Percentiles rank a stretch among this genome's conserved stretches.
Conservation (phyloP, 2,797 vertebrate species). For the Antrozous pallidus region DNA sequence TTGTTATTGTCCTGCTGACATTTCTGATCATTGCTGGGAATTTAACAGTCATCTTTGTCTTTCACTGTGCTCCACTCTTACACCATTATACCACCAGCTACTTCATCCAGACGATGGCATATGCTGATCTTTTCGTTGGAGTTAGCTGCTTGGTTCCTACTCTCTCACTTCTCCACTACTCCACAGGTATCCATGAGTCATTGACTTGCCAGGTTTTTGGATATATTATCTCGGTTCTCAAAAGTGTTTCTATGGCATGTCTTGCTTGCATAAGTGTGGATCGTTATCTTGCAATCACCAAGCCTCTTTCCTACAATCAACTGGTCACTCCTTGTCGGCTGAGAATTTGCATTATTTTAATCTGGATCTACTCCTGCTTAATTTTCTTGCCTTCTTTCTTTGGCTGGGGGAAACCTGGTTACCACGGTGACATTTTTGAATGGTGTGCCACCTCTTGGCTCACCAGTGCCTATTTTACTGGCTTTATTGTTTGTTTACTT, state of each 20-base stretch:
- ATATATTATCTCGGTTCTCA: slow-evolving; percentile 97
- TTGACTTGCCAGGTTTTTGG: slow-evolving; percentile 97
- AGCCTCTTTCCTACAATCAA: slow-evolving; percentile 97
- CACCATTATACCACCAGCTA: slow-evolving; percentile 99
- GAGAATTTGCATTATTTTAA: slow-evolving; percentile 93
- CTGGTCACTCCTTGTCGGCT: slow-evolving; percentile 97
- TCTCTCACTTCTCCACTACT: slow-evolving; percentile 95
- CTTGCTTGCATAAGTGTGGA: slow-evolving; percentile 98
- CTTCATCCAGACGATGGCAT: slow-evolving; percentile 99
- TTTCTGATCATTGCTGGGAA: slow-evolving; percentile 97
- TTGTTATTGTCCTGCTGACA: slow-evolving; percentile 93
- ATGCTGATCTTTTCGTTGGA: slow-evolving; percentile 97
- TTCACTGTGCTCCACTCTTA: slow-evolving; percentile 96
- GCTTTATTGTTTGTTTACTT: slow-evolving; percentile 96
- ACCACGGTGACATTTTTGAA: slow-evolving; percentile 98
- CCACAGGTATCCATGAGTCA: slow-evolving; percentile 94
- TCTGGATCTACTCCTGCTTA: slow-evolving; percentile 96
- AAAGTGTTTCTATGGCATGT: slow-evolving; percentile 99
- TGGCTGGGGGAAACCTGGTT: slow-evolving; percentile 98
- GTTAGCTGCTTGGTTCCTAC: slow-evolving; percentile 98
- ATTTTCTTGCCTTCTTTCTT: slow-evolving; percentile 98
- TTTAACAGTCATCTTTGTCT: slow-evolving; percentile 97
- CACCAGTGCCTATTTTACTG: slow-evolving; percentile 96
- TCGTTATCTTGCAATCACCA: slow-evolving; percentile 97
- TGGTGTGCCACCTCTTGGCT: slow-evolving; percentile 98